Percentiles rank a stretch among this genome's conserved stretches.
These are phyloP conservation scores for Odontesthes bonariensis DNA, from an alignment of 2,113 vertebrate species.

Conservation along the genomic window DNA sequence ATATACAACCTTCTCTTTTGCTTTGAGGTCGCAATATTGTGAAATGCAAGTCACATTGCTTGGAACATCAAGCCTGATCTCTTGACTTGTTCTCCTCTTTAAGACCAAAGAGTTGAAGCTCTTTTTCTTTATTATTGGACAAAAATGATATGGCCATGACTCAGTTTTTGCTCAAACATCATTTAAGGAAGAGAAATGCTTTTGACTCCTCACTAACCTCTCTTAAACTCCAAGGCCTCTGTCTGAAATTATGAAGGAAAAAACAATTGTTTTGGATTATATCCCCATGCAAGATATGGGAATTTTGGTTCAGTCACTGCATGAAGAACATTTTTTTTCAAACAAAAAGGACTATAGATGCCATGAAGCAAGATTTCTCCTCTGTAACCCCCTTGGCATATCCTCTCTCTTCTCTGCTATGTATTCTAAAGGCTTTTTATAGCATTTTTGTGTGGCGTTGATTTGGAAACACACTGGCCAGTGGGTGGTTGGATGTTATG, in stretches of 20 bases:
- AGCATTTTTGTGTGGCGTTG: slow-evolving; percentile 3
- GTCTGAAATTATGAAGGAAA: no score
- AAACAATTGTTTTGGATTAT: neutral
- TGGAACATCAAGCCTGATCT: neutral
- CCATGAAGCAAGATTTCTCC: neutral
- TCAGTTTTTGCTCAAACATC: neutral
- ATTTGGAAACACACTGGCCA: slow-evolving; percentile 16
- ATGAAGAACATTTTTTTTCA: slow-evolving; percentile 12
- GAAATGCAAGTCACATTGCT: slow-evolving; percentile 39
- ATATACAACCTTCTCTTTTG: slow-evolving; percentile 15
- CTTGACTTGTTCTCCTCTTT: slow-evolving; percentile 19
- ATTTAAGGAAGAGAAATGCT: neutral
- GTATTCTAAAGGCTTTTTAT: slow-evolving; percentile 11
- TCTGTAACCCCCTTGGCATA: neutral
- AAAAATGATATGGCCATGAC: neutral
- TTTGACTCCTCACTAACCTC: neutral
- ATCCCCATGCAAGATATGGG: neutral
- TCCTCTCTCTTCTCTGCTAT: neutral
- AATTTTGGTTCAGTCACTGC: neutral
- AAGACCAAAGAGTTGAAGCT: neutral
- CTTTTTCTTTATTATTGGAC: neutral
- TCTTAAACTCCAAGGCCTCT: neutral
- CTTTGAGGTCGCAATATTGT: slow-evolving; percentile 14
- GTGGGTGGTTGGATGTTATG: slow-evolving; percentile 39
- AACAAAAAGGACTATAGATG: neutral